Percentiles rank a stretch among this genome's conserved stretches.
Conservation (phyloP, 2,113 vertebrate species). For the Tenebrosternarchus preto region DNA sequence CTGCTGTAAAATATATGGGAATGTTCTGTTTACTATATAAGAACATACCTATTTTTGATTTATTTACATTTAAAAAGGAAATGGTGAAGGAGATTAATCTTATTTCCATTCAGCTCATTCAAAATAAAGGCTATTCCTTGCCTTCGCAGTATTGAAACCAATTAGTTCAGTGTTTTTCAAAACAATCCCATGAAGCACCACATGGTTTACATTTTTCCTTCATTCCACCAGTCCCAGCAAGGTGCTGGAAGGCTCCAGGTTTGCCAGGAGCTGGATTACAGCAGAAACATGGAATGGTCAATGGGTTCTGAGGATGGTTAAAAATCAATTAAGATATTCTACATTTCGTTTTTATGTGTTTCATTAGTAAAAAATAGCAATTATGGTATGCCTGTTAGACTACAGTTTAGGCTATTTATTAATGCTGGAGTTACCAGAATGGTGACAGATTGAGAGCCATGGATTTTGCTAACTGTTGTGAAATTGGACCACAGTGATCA, state of each 20-base stretch:
- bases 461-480: background rate
- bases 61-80: background rate
- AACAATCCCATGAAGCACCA: too few species aligned
- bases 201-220: too few species aligned
- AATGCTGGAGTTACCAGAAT: background rate
- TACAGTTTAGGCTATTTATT: conserved; percentile 14
- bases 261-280: too few species aligned
- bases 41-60: background rate
- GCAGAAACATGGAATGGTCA: too few species aligned
- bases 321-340: background rate
- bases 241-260: too few species aligned
- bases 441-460: background rate
- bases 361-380: background rate
- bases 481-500: background rate
- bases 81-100: background rate
- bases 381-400: background rate
- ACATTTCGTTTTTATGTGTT: background rate
- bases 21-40: background rate
- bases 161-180: too few species aligned
- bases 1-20: conserved; percentile 45
- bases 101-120: background rate
- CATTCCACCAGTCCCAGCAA: too few species aligned
- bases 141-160: background rate
- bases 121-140: background rate
- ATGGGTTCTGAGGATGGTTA: too few species aligned